Evolutionary conservation across 2,797 vertebrate species (phyloP).

Genomic region (Amblyraja radiata): DNA sequence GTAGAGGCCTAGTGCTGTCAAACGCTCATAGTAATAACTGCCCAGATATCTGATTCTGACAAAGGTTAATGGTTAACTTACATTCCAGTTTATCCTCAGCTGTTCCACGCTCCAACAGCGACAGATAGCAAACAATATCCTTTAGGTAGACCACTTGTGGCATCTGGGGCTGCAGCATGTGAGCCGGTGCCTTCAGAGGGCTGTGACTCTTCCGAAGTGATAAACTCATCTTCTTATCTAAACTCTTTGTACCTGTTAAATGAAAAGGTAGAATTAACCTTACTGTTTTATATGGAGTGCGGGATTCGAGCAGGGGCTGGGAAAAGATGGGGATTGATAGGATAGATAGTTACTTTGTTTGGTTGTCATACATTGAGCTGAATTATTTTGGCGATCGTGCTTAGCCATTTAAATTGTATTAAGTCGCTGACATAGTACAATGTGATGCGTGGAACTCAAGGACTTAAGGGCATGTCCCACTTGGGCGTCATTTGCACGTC

Average conservation of each 20-base stretch:
- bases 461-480: no score
- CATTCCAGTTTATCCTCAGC: constrained; percentile 92
- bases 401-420: background rate
- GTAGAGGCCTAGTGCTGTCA: no score
- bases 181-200: constrained; percentile 53
- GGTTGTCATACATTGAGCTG: background rate
- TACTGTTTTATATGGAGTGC: background rate
- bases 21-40: no score
- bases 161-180: constrained; percentile 37
- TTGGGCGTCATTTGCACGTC: no score
- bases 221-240: constrained; percentile 56
- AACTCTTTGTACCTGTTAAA: constrained; percentile 57
- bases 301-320: background rate
- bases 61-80: constrained; percentile 56
- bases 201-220: constrained; percentile 62
- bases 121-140: constrained; percentile 89
- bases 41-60: background rate
- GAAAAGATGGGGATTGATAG: no score
- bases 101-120: constrained; percentile 80
- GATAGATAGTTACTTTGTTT: background rate
- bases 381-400: no score
- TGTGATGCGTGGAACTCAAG: background rate
- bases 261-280: background rate
- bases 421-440: background rate
- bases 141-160: constrained; percentile 78